These are phyloP conservation scores for Branchinecta sandiegonensis DNA, from an alignment of 2,888 invertebrate species.

Conservation along the genomic window DNA sequence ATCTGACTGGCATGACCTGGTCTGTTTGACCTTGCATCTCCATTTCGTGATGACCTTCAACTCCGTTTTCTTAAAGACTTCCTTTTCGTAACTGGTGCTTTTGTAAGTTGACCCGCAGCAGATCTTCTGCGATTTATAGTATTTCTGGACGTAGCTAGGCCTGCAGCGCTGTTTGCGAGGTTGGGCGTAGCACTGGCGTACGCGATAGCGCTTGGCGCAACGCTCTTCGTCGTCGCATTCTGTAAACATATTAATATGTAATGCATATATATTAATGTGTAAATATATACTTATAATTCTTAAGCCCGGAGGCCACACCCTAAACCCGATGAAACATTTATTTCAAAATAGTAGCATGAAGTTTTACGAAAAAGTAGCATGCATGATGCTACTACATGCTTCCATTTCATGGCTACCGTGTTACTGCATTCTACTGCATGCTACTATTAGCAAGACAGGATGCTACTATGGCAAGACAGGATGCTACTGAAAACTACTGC, in stretches of 20 bases:
- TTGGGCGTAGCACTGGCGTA: background rate
- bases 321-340: too few species aligned
- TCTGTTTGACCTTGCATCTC: background rate
- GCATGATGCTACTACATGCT: too few species aligned
- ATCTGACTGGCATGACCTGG: background rate
- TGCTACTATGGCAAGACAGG: too few species aligned
- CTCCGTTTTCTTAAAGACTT: background rate
- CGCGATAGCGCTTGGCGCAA: background rate
- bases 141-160: background rate
- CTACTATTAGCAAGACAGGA: too few species aligned
- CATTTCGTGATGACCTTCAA: background rate
- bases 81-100: constrained; percentile 3
- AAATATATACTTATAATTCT: too few species aligned
- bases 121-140: background rate
- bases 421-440: too few species aligned
- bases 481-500: too few species aligned
- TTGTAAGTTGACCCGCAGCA: constrained; percentile 1
- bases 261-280: too few species aligned
- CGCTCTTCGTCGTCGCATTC: constrained; percentile 1
- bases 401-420: too few species aligned
- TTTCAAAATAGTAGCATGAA: too few species aligned
- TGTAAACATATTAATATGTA: background rate
- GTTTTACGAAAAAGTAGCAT: too few species aligned
- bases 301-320: too few species aligned
- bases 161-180: background rate